Conservation (phyloP, 1,140 invertebrate genomes). For the Tenebrio molitor region DNA sequence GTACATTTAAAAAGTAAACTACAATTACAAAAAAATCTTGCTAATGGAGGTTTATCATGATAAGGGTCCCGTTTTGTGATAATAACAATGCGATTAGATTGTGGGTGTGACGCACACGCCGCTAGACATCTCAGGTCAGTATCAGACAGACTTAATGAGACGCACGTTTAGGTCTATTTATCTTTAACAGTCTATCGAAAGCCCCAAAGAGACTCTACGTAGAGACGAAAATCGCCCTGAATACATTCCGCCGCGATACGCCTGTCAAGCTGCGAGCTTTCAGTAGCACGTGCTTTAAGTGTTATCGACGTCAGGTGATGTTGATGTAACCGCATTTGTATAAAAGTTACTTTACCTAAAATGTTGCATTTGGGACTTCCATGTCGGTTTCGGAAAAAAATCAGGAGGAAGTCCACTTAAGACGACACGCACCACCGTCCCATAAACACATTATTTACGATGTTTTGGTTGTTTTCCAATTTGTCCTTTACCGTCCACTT, state of each 20-base stretch:
- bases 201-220: background rate
- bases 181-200: slow-evolving; percentile 27
- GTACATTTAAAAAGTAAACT: too few relatives aligned
- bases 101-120: slow-evolving; percentile 7
- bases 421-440: background rate
- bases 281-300: slow-evolving; percentile 48
- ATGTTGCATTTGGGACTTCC: slow-evolving; percentile 11
- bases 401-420: slow-evolving; percentile 11
- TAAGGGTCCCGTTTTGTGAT: too few relatives aligned
- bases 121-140: slow-evolving; percentile 40
- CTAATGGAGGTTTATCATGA: too few relatives aligned
- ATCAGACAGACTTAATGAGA: slow-evolving; percentile 41
- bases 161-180: slow-evolving; percentile 37
- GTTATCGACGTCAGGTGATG: slow-evolving; percentile 26
- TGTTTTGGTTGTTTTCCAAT: slow-evolving; percentile 25
- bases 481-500: slow-evolving; percentile 29
- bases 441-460: slow-evolving; percentile 31
- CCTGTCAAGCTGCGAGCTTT: slow-evolving; percentile 47
- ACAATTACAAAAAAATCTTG: too few relatives aligned
- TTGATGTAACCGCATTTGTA: slow-evolving; percentile 8
- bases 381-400: background rate
- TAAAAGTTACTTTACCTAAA: background rate
- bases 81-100: too few relatives aligned
- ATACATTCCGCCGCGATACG: background rate
- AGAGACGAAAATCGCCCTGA: background rate